Evolutionary conservation across 2,888 invertebrate species (phyloP), one percentile per base, ranked within the genome.

Genomic region (Chloroclysta siterata): DNA sequence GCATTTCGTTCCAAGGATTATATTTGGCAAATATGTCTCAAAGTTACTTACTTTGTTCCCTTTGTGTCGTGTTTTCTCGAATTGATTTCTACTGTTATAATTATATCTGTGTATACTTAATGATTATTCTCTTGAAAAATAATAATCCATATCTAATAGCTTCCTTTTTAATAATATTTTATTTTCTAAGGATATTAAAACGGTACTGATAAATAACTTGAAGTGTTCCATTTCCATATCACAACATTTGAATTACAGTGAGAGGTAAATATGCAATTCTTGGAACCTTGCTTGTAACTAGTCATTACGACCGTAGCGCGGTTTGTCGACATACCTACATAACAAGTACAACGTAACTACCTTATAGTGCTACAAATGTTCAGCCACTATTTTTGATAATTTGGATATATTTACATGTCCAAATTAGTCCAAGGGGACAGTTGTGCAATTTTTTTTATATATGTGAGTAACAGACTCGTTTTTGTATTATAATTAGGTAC

Each of bases 311-410:
- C 60, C 65, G 56, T 68, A 63, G 61, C 65, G 66, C 68, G 70
- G 72, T 39, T 68, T 69, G 70, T 73, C 73, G 77, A 77, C 75
- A 80, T 80, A 74, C 74, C 72, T 22, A 22, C 22, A 22, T 22
- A 22, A 22, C 22, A 22, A 22, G 22, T 22, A 22, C 22, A 47
- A 58, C 58, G 58, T 65, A 62, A 65, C 60, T 50, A 58, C 36
- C 33, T 29, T 29, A 50, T 41, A 53, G 53, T 60, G 46, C 65
- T 29, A 60, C 48, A 48, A 48, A 63, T 44, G 33, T 33, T 33
- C 33, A 33, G 33, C 1, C 33, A 33, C 33, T 8, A 33, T 3
- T 22, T 22, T 22, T 3, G 5, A 6, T 33, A 33, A 6, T 33
- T 2, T 22, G 22, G 22, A 22, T 22, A 22, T 22, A 2, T 22